Conservation (phyloP, 2,113 vertebrate genomes). For the Sterrhoptilus dennistouni region DNA sequence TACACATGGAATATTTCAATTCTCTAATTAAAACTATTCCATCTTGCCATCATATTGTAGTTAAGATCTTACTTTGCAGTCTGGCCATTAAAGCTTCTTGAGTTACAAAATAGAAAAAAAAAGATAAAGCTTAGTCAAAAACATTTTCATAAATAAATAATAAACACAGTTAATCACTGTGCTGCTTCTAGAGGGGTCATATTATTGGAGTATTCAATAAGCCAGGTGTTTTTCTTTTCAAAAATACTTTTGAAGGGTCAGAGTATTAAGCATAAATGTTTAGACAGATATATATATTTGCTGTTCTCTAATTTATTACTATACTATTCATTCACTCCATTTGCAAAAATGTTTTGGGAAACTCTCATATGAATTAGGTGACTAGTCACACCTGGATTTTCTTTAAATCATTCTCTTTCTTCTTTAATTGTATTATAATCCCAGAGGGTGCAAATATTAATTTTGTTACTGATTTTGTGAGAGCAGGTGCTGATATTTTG, state of each 20-base stretch:
- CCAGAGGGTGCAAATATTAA: not conserved
- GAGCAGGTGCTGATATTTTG: not conserved
- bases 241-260: not conserved
- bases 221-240: not conserved
- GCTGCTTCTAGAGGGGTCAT: not conserved
- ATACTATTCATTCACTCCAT: not conserved
- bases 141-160: constrained; percentile 5
- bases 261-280: not conserved
- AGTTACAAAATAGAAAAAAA: not conserved
- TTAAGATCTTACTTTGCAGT: not conserved
- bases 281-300: not conserved
- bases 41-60: not conserved
- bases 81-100: not conserved
- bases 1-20: not conserved
- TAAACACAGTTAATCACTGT: not conserved
- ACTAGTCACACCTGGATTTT: not conserved
- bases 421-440: not conserved
- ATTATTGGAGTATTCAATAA: not conserved
- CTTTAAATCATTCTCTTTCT: not conserved
- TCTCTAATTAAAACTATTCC: not conserved
- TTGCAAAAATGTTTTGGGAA: not conserved
- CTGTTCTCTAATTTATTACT: not conserved
- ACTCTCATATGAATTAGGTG: not conserved
- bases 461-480: not conserved
- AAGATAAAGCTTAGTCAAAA: not conserved